These are phyloP conservation scores for Pyralis farinalis DNA, from an alignment of 2,888 invertebrate genomes.

Conservation along the genomic window DNA sequence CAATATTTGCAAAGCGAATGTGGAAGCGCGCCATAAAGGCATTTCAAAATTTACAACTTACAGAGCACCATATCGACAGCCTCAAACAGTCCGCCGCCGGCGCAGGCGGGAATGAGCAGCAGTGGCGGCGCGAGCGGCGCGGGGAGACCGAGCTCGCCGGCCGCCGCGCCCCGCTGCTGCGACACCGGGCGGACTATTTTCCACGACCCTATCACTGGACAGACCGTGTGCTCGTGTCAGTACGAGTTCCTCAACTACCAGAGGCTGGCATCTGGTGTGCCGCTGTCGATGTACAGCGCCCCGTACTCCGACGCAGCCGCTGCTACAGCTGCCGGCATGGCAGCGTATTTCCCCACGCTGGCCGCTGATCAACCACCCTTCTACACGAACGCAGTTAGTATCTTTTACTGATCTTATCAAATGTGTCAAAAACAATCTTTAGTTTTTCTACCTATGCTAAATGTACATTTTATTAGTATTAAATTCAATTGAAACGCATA, in stretches of 20 bases:
- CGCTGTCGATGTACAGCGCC: constrained; percentile 90
- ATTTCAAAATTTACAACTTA: constrained; percentile 80
- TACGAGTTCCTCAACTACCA: constrained; percentile 94
- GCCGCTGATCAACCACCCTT: constrained; percentile 93
- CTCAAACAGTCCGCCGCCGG: constrained; percentile 85
- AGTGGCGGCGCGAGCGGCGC: constrained; percentile 75
- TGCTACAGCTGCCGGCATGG: constrained; percentile 88
- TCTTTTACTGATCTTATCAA: neutral
- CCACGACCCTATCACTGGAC: constrained; percentile 93
- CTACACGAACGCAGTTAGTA: constrained; percentile 91
- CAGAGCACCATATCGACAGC: constrained; percentile 86
- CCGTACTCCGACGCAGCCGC: constrained; percentile 88
- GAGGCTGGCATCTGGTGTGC: constrained; percentile 87
- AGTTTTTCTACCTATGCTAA: too few species aligned
- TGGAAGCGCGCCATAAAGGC: constrained; percentile 76
- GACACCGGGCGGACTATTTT: constrained; percentile 95
- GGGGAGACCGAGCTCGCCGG: constrained; percentile 74
- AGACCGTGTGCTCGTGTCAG: constrained; percentile 94
- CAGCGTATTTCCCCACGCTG: constrained; percentile 91
- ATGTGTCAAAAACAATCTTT: too few species aligned
- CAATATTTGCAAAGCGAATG: constrained; percentile 65
- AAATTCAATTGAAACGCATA: too few species aligned
- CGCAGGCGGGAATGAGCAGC: constrained; percentile 81
- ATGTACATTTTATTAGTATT: too few species aligned
- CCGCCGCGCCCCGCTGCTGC: constrained; percentile 87